These are phyloP conservation scores for Drosophila ezoana DNA, from an alignment of 2,888 invertebrate genomes.

Conservation along the genomic window DNA sequence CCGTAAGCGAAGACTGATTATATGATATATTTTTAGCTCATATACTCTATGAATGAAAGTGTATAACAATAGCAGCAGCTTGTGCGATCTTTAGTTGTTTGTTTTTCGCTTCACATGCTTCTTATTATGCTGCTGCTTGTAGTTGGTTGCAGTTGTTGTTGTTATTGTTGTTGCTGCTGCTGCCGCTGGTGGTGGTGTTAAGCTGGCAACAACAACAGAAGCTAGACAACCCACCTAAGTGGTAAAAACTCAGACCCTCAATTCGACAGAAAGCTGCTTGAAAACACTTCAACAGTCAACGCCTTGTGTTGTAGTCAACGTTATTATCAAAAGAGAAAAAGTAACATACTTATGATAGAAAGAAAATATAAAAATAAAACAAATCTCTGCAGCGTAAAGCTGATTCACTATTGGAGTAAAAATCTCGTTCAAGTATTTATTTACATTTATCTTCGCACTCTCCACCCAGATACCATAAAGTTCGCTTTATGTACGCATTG, in stretches of 20 bases:
- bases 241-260: conserved; percentile 26
- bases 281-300: conserved; percentile 66
- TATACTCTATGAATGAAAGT: conserved; percentile 16
- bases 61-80: conserved; percentile 37
- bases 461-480: conserved; percentile 5
- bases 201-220: conserved; percentile 48
- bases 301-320: conserved; percentile 53
- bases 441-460: conserved; percentile 41
- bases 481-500: conserved; percentile 41
- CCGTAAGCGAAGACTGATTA: not conserved
- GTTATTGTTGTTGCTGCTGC: conserved; percentile 19
- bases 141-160: conserved; percentile 16
- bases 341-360: conserved; percentile 12
- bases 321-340: conserved; percentile 34
- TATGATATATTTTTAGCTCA: not conserved
- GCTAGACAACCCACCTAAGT: conserved; percentile 52
- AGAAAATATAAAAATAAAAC: conserved; percentile 7
- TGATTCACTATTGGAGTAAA: conserved; percentile 13
- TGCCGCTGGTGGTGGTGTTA: conserved; percentile 41
- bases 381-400: conserved; percentile 34
- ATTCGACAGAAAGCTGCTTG: conserved; percentile 44
- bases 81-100: conserved; percentile 61
- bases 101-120: conserved; percentile 62
- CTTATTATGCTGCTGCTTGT: conserved; percentile 54
- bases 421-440: conserved; percentile 50